phyloP scores from a whole-genome alignment of 2,888 invertebrate genomes.

The Monochamus alternatus region DNA sequence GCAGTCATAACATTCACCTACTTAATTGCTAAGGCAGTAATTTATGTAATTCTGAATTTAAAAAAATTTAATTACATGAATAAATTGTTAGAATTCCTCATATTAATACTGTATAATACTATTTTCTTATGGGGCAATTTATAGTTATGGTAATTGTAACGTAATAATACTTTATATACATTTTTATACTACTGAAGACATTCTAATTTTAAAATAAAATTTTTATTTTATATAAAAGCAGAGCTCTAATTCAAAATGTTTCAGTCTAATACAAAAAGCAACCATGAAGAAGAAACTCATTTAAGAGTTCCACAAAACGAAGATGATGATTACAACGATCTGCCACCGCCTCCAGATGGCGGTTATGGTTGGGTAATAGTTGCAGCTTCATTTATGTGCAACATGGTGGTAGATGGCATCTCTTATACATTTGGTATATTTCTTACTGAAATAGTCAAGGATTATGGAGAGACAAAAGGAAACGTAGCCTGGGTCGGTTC shows the following conservation, averaged over 20 bases:
- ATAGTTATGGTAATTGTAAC: conserved; percentile 5
- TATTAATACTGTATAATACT: not conserved
- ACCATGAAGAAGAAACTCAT: conserved; percentile 4
- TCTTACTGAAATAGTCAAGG: conserved; percentile 83
- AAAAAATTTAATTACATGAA: not conserved
- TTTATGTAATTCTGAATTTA: not conserved
- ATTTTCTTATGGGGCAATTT: not conserved
- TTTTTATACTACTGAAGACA: too few relatives aligned
- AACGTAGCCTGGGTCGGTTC: conserved; percentile 96
- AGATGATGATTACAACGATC: conserved; percentile 80
- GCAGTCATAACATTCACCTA: conserved; percentile 3
- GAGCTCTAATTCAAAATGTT: conserved; percentile 5
- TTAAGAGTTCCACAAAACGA: conserved; percentile 59
- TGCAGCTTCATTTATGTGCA: conserved; percentile 96
- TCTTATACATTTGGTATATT: conserved; percentile 98
- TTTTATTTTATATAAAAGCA: too few relatives aligned
- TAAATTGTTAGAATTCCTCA: not conserved
- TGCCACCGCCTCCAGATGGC: conserved; percentile 91
- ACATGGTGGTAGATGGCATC: conserved; percentile 98
- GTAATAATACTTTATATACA: not conserved
- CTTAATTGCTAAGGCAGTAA: not conserved
- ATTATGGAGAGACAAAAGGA: conserved; percentile 91
- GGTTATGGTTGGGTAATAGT: conserved; percentile 97
- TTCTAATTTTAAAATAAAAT: too few relatives aligned
- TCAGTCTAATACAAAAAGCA: conserved; percentile 14